Base-by-base conservation (phyloP, 2,797 vertebrate genomes). In the Loriculus beryllinus region DNA sequence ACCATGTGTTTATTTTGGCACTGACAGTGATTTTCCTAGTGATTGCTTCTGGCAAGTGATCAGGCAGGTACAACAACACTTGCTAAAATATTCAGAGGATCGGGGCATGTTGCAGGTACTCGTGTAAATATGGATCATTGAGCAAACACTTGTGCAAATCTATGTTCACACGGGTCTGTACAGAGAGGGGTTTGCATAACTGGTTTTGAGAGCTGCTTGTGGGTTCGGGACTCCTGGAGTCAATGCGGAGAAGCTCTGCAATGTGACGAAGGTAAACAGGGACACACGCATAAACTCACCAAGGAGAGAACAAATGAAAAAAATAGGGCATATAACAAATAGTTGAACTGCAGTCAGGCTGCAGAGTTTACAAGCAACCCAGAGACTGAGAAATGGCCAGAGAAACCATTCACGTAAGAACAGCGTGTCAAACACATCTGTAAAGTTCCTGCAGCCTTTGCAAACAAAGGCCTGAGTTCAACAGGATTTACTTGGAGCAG, bases 1-100 rank as follows among this genome's bases (percentile, higher is more conserved):
- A 60, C 64, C 86, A 33, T 39, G 59, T 80, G 88, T 94, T 94
- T 94, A 77, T 95, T 93, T 96, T 96, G 95, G 91, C 95, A 90
- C 19, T 2, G 7, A 21, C 71, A 82, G 70, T 1, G 21, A 68
- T 88, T 80, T 82, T 96, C 82, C 77, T 4, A 48, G 87, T 76
- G 90, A 86, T 77, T 48, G 42, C 70, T 84, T 70, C 74, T 95
- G 89, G 87, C 85, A 62, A 83, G 64, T 0, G 0, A 60, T 48
- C 54, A 31, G 64, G 77, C 93, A 97, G 92, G 95, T 95, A 96
- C 60, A 86, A 52, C 87, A 79, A 12, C 64, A 42, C 64, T 92
- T 69, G 81, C 80, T 67, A 74, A 83, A 90, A 48, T 78, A 76
- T 29, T 91, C 54, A 48, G 26, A 43, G 63, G 48, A 83, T 11